Conservation (phyloP, 2,113 vertebrate genomes). For the Oxygymnocypris stewartii region DNA sequence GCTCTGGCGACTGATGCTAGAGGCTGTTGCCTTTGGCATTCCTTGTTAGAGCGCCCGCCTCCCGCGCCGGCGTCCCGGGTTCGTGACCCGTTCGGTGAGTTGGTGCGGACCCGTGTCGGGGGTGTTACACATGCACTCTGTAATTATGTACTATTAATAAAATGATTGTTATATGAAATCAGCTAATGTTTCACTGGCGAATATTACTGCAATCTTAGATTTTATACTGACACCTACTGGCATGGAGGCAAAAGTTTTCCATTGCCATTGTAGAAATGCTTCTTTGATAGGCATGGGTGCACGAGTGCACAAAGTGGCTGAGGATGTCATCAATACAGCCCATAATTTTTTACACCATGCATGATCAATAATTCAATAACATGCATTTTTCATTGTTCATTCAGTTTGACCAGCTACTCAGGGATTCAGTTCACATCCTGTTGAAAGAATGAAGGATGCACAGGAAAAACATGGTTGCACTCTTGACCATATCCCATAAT, state of each 20-base stretch:
- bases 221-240: not conserved
- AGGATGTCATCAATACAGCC: not conserved
- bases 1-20: too few relatives aligned
- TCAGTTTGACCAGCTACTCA: not conserved
- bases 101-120: too few relatives aligned
- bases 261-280: not conserved
- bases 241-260: not conserved
- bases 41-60: too few relatives aligned
- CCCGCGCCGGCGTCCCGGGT: too few relatives aligned
- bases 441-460: not conserved
- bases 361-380: constrained; percentile 23
- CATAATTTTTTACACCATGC: constrained; percentile 1
- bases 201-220: not conserved
- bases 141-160: not conserved
- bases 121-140: not conserved
- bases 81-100: too few relatives aligned
- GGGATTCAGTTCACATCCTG: not conserved
- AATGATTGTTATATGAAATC: not conserved
- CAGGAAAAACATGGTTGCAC: not conserved
- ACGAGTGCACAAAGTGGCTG: not conserved
- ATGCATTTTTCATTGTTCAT: not conserved
- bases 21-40: too few relatives aligned
- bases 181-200: not conserved
- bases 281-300: not conserved
- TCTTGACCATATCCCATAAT: not conserved